phyloP scores from a whole-genome alignment of 2,888 invertebrate species.

The Sesia apiformis region DNA sequence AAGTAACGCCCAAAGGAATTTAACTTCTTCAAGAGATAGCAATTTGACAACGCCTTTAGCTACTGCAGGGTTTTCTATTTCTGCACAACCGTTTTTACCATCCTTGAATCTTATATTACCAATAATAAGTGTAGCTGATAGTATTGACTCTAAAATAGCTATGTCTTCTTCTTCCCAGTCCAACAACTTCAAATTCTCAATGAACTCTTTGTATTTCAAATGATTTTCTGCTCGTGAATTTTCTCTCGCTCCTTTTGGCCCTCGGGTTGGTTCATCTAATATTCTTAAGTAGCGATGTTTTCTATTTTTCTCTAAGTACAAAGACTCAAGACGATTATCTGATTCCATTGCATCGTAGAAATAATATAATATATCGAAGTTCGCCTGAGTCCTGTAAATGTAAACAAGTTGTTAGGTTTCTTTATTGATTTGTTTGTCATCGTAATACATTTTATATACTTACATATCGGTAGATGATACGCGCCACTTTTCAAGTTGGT shows the following conservation, averaged over 20 bases:
- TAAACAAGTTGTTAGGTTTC: background rate
- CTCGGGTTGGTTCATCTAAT: constrained; percentile 70
- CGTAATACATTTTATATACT: constrained; percentile 21
- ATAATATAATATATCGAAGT: constrained; percentile 93
- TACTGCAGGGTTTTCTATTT: constrained; percentile 82
- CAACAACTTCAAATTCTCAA: constrained; percentile 76
- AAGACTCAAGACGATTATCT: constrained; percentile 78
- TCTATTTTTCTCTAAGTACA: constrained; percentile 79
- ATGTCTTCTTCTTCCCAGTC: constrained; percentile 84
- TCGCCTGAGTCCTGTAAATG: constrained; percentile 83
- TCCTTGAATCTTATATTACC: constrained; percentile 87
- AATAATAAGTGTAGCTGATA: constrained; percentile 84
- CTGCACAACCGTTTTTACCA: constrained; percentile 77
- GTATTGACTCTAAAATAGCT: constrained; percentile 79
- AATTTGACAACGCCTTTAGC: constrained; percentile 83
- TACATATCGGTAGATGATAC: constrained; percentile 86
- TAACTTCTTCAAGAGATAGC: constrained; percentile 84
- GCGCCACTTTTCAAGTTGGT: constrained; percentile 91
- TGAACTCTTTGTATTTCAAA: constrained; percentile 76
- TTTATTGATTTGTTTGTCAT: background rate
- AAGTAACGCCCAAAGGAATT: constrained; percentile 88
- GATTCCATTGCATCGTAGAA: constrained; percentile 89
- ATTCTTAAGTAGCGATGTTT: constrained; percentile 84
- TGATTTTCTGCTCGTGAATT: constrained; percentile 76
- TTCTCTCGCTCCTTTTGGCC: constrained; percentile 77